Base-by-base conservation (phyloP, 2,888 invertebrate genomes). In the Drosophila rubida region DNA sequence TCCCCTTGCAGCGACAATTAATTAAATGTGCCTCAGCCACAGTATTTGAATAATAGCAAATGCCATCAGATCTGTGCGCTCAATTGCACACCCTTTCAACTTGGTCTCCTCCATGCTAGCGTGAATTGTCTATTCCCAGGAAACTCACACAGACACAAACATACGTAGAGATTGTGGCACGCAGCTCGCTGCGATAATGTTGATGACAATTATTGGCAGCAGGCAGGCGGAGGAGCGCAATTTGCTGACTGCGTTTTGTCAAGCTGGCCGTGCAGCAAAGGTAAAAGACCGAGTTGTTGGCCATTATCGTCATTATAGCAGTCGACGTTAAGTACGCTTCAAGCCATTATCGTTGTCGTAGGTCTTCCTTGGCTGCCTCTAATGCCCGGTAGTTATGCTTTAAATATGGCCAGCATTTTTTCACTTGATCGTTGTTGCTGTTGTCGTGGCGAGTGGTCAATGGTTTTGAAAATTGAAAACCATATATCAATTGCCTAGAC, bases 401-500 rank as follows among this genome's bases (percentile, higher is more conserved):
- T 84, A 87, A 83, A 78, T 81, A 80, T 78, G 83, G 69, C 68
- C 63, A 62, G 61, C 45, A 45, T 35, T 25, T 50, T 53, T 51
- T 55, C 50, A 46, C 57, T 60, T 48, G 23, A 46, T 54, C 54
- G 27, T 2, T 32, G 35, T 25, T 46, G 27, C 16, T 25, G 35
- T 39, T 48, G 60, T 46, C 53, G 50, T 53, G 70, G 69, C 70
- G 66, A 72, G 70, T 80, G 75, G 78, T 79, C 78, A 78, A 82
- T 80, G 79, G 78, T 72, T 86, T 89, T 82, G 81, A 77, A 80
- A 88, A 89, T 88, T 88, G 88, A 88, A 90, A 90, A 80, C 86
- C 82, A 89, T 90, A 90, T 88, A 90, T 90, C 90, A 90, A 89
- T 82, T 84, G 90, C 74, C 85, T 78, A 78, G 85, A 80, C 82